Evolutionary conservation across 1,140 invertebrate species (phyloP), one percentile per base, ranked within the genome.

Genomic region (Zophobas atratus): DNA sequence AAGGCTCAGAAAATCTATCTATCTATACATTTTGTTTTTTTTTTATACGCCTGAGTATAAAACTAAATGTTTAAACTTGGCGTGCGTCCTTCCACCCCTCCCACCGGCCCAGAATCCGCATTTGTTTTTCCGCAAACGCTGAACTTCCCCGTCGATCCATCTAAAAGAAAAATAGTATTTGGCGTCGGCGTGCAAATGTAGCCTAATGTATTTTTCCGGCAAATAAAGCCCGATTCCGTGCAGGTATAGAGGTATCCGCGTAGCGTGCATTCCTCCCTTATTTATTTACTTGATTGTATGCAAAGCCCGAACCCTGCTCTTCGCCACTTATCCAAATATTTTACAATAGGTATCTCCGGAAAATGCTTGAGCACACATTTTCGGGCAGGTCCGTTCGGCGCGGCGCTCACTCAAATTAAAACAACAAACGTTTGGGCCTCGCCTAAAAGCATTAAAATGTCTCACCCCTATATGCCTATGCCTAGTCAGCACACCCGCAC

Each of bases 391-490:
- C 49, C 49, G 6, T 51, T 51, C 49, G 49, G 4, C 43, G 43
- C 49, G 49, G 4, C 43, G 43, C 43, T 8, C 49, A n/a, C 49
- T 51, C 49, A 51, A 51, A 51, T 51, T 51, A 51, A 51, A 51
- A 51, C 49, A 51, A 51, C 49, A 51, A 51, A 51, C 49, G 49
- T 51, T 51, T 46, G 43, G 3, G 49, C 49, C 49, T 51, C 49
- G 49, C 49, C 49, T 51, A 51, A 51, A 51, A 51, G 49, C 49
- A 51, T 51, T 51, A 51, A 51, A 51, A 51, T 51, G 49, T 51
- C 49, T 51, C 49, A 51, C 49, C 49, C 49, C 49, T 20, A 20
- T 51, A 20, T 51, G 49, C 49, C 49, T 51, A 20, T 51, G 49
- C 49, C 49, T 20, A 51, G 49, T 51, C 49, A 51, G 49, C 49